phyloP scores from a whole-genome alignment of 2,888 invertebrate species.

The Salticus scenicus region DNA sequence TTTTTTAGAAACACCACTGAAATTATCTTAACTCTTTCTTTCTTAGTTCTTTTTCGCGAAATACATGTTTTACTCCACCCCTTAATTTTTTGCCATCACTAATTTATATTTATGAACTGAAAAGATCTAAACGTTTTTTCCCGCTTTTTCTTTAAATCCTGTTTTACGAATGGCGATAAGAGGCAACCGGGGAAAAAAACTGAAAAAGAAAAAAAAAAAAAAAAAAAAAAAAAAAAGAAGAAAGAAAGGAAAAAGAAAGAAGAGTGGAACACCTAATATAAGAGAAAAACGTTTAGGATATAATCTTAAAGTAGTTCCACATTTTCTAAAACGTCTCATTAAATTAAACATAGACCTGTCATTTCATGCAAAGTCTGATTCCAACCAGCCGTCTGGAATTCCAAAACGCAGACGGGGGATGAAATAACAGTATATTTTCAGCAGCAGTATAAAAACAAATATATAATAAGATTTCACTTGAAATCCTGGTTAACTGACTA shows the following conservation, averaged over 20 bases:
- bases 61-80: background rate
- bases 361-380: background rate
- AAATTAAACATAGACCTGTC: background rate
- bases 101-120: background rate
- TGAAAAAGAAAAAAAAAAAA: too few species aligned
- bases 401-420: background rate
- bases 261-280: background rate
- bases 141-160: background rate
- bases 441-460: too few species aligned
- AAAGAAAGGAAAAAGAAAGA: too few species aligned
- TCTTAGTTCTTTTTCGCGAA: background rate
- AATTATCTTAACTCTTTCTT: too few species aligned
- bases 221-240: too few species aligned
- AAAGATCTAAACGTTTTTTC: too few species aligned
- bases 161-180: background rate
- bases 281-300: background rate
- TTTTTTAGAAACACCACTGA: too few species aligned
- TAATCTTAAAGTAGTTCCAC: background rate
- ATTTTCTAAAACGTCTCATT: background rate
- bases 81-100: background rate
- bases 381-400: slow-evolving; percentile 2
- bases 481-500: too few species aligned
- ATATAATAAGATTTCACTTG: too few species aligned
- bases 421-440: background rate
- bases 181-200: background rate